Base-by-base conservation (phyloP, 2,113 vertebrate species). In the Cariama cristata region DNA sequence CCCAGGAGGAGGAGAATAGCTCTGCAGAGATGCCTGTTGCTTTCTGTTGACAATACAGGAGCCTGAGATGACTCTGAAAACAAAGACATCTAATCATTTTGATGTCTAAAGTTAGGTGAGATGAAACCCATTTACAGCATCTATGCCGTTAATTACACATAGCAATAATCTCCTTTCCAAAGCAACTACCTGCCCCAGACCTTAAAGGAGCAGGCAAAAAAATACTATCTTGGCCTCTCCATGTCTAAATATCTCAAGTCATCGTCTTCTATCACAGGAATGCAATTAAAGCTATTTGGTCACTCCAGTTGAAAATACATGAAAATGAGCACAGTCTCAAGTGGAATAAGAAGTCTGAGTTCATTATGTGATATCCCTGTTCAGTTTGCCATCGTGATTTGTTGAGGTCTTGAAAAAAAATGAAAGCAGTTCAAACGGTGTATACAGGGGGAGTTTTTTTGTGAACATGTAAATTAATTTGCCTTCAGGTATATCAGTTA, bases 401-500 rank as follows among this genome's bases (percentile, higher is more conserved):
- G 5, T 11, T 59, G 32, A 44, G 14, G 11, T 74, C 76, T 58
- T 64, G 30, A 56, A 79, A 79, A 75, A 26, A 30, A 56, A 5
- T 1, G 16, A 73, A 77, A 22, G 60, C 14, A 50, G 26, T 72
- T 92, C 33, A 55, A 24, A 44, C 27, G 30, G 11, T 47, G 55
- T 42, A 26, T 6, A 7, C 32, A 44, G 17, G 28, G 1, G 2
- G 6, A 1, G 0, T 4, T 24, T 72, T 68, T 82, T 45, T 33
- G 33, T 62, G 24, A 86, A 33, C 7, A 30, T 44, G 17, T 18
- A 50, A 30, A 94, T n/a, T 73, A 49, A 16, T 50, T 67, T 47
- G 12, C 14, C 50, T 77, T 89, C 15, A 58, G 44, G 8, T 18
- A 4, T 33, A 60, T 44, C 28, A 28, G 13, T 56, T 88, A 7